Conservation (phyloP, 1,140 invertebrate genomes). For the Holotrichia oblita region DNA sequence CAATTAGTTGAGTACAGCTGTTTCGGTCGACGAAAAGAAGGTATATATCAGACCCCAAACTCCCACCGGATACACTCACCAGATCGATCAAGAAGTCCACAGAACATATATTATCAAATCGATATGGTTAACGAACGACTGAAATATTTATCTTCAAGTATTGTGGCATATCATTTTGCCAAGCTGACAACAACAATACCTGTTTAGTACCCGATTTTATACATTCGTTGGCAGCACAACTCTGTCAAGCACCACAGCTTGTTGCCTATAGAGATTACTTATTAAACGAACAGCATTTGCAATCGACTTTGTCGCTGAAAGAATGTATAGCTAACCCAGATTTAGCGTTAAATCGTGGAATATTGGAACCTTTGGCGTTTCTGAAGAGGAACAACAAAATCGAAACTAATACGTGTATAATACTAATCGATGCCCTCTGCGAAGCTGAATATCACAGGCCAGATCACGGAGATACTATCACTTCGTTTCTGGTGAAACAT, state of each 20-base stretch:
- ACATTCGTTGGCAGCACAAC: conserved; percentile 90
- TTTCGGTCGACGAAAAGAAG: conserved; percentile 80
- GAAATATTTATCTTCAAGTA: conserved; percentile 77
- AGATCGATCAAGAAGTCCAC: conserved; percentile 58
- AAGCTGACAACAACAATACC: conserved; percentile 92
- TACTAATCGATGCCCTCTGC: conserved; percentile 92
- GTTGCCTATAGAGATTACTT: conserved; percentile 86
- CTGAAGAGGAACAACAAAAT: conserved; percentile 84
- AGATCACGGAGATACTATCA: conserved; percentile 91
- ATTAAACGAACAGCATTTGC: conserved; percentile 81
- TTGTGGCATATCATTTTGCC: conserved; percentile 97
- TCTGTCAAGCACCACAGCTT: conserved; percentile 89
- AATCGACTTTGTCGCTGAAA: conserved; percentile 79
- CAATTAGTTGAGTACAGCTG: conserved; percentile 93
- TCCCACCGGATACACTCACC: conserved; percentile 48
- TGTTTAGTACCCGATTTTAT: conserved; percentile 94
- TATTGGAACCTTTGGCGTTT: conserved; percentile 85
- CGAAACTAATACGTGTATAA: conserved; percentile 72
- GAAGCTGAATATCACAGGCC: conserved; percentile 95
- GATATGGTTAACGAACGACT: conserved; percentile 63
- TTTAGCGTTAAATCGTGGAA: conserved; percentile 82
- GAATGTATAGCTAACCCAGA: conserved; percentile 93
- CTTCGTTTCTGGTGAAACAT: conserved; percentile 86
- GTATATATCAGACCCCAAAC: conserved; percentile 59
- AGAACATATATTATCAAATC: conserved; percentile 61